Conservation (phyloP, 2,888 invertebrate genomes). For the Acanthosoma haemorrhoidale region DNA sequence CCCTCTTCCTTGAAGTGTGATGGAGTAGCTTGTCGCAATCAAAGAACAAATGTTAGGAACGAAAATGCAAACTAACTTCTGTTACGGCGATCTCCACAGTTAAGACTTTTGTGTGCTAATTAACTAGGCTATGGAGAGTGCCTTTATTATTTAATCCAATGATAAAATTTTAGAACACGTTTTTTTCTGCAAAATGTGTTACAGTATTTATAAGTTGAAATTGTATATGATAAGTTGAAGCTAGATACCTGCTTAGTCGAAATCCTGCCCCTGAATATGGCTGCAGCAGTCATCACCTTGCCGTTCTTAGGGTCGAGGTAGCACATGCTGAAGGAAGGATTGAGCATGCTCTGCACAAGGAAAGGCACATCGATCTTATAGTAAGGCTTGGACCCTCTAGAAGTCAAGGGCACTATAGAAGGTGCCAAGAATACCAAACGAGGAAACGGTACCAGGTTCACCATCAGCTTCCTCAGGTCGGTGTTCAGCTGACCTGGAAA, state of each 20-base stretch:
- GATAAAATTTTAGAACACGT: too few species aligned
- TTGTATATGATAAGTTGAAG: too few species aligned
- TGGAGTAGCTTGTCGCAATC: too few species aligned
- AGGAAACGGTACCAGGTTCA: constrained; percentile 38
- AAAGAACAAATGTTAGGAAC: too few species aligned
- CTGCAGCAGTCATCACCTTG: constrained; percentile 36
- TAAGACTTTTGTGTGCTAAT: too few species aligned
- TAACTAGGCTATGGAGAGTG: too few species aligned
- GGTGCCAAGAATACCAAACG: constrained; percentile 54
- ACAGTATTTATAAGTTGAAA: too few species aligned
- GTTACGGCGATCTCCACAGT: too few species aligned
- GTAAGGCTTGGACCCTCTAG: constrained; percentile 31
- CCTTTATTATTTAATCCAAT: too few species aligned
- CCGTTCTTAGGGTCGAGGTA: constrained; percentile 34
- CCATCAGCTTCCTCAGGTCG: constrained; percentile 35
- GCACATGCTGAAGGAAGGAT: constrained; percentile 31
- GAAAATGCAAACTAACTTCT: too few species aligned
- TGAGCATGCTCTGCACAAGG: constrained; percentile 35
- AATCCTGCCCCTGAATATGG: constrained; percentile 31
- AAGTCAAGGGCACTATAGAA: constrained; percentile 53
- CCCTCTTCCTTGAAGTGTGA: too few species aligned
- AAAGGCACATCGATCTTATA: constrained; percentile 26
- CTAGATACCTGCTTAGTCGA: not conserved
- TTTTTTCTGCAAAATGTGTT: too few species aligned
- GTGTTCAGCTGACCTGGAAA: constrained; percentile 38